These are phyloP conservation scores for Gnathonemus longibarbis DNA, from an alignment of 2,113 vertebrate genomes.

Conservation along the genomic window DNA sequence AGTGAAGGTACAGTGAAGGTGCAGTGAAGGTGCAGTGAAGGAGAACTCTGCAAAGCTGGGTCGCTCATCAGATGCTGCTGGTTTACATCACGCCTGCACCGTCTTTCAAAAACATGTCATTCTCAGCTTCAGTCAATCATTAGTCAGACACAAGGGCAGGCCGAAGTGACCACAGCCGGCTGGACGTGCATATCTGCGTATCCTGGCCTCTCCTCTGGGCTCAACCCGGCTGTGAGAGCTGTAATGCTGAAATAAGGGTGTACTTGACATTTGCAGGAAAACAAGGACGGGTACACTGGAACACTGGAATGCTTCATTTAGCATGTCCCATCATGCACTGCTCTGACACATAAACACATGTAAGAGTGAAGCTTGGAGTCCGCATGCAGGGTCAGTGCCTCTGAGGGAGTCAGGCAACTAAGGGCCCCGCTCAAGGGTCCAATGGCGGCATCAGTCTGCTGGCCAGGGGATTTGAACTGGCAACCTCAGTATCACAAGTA, in stretches of 20 bases:
- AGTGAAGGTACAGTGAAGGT: too few species aligned
- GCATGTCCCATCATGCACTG: background rate
- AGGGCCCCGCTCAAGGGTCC: background rate
- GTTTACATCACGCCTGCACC: background rate
- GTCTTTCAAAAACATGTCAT: background rate
- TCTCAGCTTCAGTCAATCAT: background rate
- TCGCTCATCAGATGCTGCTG: background rate
- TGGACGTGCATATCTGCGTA: background rate
- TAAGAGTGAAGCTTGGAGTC: background rate
- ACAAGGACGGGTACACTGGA: background rate
- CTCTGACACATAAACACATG: background rate
- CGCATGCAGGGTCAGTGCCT: background rate
- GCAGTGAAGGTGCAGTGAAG: background rate
- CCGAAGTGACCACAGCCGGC: background rate
- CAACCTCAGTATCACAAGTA: background rate
- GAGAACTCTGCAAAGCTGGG: background rate
- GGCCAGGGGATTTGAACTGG: background rate
- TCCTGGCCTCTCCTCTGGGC: background rate
- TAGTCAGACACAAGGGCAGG: background rate
- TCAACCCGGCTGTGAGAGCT: background rate
- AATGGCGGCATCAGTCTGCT: background rate
- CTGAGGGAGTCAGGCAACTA: background rate
- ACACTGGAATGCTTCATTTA: background rate
- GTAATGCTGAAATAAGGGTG: background rate
- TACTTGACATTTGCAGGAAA: background rate